Conservation (phyloP, 2,797 vertebrate genomes). For the Squalus acanthias region DNA sequence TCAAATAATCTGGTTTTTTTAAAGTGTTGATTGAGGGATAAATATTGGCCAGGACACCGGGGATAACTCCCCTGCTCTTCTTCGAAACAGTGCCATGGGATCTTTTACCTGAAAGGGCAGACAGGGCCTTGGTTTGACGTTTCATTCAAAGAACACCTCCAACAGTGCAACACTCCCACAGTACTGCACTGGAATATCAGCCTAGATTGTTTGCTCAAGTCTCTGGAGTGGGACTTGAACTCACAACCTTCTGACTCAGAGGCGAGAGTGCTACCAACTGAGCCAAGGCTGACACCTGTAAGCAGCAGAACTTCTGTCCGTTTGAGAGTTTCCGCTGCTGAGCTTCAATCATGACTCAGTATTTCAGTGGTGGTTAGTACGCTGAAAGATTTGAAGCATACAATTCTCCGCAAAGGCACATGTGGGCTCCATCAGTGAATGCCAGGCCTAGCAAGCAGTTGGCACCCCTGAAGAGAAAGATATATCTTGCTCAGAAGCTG, state of each 20-base stretch:
- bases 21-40: too few species aligned
- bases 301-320: neutral
- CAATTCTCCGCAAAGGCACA: neutral
- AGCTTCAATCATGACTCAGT: neutral
- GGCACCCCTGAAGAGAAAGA: neutral
- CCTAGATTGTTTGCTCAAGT: neutral
- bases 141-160: too few species aligned
- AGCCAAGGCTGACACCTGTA: neutral
- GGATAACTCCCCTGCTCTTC: too few species aligned
- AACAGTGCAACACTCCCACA: too few species aligned
- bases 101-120: too few species aligned
- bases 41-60: too few species aligned
- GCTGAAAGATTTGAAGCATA: neutral
- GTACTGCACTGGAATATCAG: neutral
- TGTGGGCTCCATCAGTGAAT: neutral
- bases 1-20: too few species aligned
- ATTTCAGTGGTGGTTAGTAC: neutral
- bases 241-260: neutral
- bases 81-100: too few species aligned
- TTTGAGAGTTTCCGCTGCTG: neutral
- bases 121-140: too few species aligned
- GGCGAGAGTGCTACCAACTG: too few species aligned
- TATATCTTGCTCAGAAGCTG: neutral
- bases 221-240: neutral
- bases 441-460: neutral